A percentile compares a stretch with the other conserved stretches of the same genome.
phyloP scores from a whole-genome alignment of 2,888 invertebrate genomes.

The Pediacus dermestoides region DNA sequence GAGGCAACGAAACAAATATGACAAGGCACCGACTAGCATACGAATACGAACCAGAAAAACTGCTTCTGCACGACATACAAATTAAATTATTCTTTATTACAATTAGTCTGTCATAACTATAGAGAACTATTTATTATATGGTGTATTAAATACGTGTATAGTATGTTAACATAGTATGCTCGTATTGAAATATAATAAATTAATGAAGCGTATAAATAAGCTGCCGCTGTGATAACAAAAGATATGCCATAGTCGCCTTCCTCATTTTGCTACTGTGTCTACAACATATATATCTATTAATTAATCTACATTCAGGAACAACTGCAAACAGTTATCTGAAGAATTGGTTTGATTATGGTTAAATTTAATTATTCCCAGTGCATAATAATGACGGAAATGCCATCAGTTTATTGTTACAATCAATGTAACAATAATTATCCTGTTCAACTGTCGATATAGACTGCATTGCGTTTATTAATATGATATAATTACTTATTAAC shows the following conservation, averaged over 20 bases:
- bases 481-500: too few relatives aligned
- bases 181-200: constrained; percentile 2
- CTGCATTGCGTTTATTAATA: background rate
- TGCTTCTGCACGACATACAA: background rate
- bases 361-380: background rate
- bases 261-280: constrained; percentile 3
- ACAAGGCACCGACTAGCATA: background rate
- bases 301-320: constrained; percentile 2
- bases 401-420: background rate
- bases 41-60: background rate
- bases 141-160: background rate
- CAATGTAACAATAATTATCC: constrained; percentile 1
- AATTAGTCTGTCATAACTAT: background rate
- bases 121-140: background rate
- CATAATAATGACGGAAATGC: constrained; percentile 2
- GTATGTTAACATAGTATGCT: too few relatives aligned
- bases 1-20: background rate
- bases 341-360: constrained; percentile 1
- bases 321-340: background rate
- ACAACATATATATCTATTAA: background rate
- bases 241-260: constrained; percentile 2
- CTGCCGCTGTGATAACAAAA: constrained; percentile 1
- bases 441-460: background rate
- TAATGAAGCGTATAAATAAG: constrained; percentile 1
- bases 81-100: constrained; percentile 1